Evolutionary conservation across 35 echinoderm and acorn worm species (phyloP), one percentile per base, ranked within the genome.

Genomic region (Holothuria glaberrima): DNA sequence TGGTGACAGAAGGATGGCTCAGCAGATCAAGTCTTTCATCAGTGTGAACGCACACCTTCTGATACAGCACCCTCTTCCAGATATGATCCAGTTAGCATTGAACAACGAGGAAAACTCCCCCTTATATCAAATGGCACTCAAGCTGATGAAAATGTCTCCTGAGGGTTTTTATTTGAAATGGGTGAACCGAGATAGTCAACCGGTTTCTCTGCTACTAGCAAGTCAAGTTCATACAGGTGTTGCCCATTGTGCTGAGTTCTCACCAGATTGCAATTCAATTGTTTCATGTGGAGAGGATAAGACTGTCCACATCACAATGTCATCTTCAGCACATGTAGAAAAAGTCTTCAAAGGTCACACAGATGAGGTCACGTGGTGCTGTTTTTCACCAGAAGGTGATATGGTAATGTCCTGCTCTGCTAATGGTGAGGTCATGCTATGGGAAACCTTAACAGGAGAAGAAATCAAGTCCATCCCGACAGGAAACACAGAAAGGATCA

Each of bases 231-330:
- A 97, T 34, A 69, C 82, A 20, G 92, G 95, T 25, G 87, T 66
- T 6, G 92, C 89, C 10, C 32, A 63, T 17, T 91, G 95, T 78
- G 95, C 95, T 20, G 83, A 97, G 34, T 97, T 97, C 64, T 94
- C 92, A 13, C 89, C 95, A 17, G 68, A 94, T 13, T 89, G 89
- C 2, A 59, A 79, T 2, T 75, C 56, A 20, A 69, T 97, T 68
- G 60, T 94, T 20, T 97, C 95, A 9, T 94, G 92, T 91, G 92
- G 92, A 46, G 92, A 94, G 61, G 95, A 97, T 73, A 86, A 91
- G 21, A 94, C 89, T 5, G 87, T 97, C 33, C 93, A 97, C 89
- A 92, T 97, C 33, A 89, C 48, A 57, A 78, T 91, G 60, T 33
- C 71, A 63, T 75, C 67, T 3, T 89, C 89, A 4, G 95, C 60